These are phyloP conservation scores for Amniataba percoides DNA, from an alignment of 2,797 vertebrate species.

Conservation along the genomic window DNA sequence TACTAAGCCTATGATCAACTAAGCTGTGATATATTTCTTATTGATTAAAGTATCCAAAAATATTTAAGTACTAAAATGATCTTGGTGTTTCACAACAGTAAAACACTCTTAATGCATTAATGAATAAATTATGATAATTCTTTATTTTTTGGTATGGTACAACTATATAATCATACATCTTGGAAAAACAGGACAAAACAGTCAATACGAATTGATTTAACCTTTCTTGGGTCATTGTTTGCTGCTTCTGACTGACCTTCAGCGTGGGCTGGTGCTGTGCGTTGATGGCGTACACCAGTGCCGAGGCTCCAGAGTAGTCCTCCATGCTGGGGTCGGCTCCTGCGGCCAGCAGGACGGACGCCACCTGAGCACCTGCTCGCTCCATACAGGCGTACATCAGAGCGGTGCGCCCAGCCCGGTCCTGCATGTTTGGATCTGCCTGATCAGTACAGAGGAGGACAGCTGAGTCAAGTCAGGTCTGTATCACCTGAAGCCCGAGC, in stretches of 20 bases:
- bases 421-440: slow-evolving; percentile 82
- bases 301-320: slow-evolving; percentile 81
- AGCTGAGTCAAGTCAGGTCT: neutral
- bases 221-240: neutral
- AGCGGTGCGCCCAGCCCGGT: slow-evolving; percentile 79
- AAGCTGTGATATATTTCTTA: neutral
- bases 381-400: slow-evolving; percentile 85
- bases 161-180: no score
- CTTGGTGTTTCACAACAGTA: neutral
- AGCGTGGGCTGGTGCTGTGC: slow-evolving; percentile 78
- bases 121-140: neutral
- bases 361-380: slow-evolving; percentile 76
- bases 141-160: no score
- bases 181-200: no score
- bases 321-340: slow-evolving; percentile 83
- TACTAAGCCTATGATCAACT: neutral
- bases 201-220: neutral
- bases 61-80: neutral
- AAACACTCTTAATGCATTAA: neutral
- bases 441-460: slow-evolving; percentile 19
- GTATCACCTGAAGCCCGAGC: neutral
- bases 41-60: neutral
- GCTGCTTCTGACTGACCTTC: slow-evolving; percentile 52
- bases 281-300: slow-evolving; percentile 83
- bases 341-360: slow-evolving; percentile 70